A percentile compares a stretch with the other conserved stretches of the same genome.
Conservation (phyloP, 2,888 invertebrate genomes). For the Neria commutata region DNA sequence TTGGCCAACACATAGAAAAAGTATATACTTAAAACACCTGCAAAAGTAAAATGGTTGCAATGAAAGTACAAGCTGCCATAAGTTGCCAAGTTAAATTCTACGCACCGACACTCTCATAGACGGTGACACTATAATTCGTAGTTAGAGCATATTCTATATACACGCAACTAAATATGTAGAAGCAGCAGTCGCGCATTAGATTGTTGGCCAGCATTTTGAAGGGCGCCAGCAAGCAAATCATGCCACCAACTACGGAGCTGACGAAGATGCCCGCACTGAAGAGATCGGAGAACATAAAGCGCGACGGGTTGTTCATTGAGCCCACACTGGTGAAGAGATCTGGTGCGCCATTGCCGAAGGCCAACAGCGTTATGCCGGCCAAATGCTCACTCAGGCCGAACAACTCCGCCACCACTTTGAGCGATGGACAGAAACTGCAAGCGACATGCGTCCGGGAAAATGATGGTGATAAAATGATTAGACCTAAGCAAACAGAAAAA, state of each 20-base stretch:
- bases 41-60: constrained; percentile 8
- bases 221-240: constrained; percentile 65
- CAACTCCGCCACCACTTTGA: constrained; percentile 62
- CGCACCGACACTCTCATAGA: constrained; percentile 36
- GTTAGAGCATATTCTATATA: constrained; percentile 38
- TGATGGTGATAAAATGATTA: neutral
- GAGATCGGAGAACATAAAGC: constrained; percentile 58
- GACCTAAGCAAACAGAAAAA: neutral
- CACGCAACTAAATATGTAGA: constrained; percentile 37
- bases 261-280: constrained; percentile 70
- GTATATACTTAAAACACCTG: constrained; percentile 39
- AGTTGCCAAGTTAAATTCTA: constrained; percentile 1
- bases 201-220: constrained; percentile 56
- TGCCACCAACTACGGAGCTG: constrained; percentile 67
- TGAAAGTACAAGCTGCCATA: neutral
- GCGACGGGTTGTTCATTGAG: constrained; percentile 55
- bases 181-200: constrained; percentile 39
- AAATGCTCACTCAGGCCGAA: constrained; percentile 65
- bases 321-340: constrained; percentile 70
- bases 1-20: constrained; percentile 37
- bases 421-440: constrained; percentile 65
- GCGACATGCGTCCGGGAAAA: constrained; percentile 2
- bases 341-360: constrained; percentile 74
- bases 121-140: constrained; percentile 31
- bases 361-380: constrained; percentile 71